Evolutionary conservation across 2,888 invertebrate genomes (phyloP).

Genomic region (Nineta flava): DNA sequence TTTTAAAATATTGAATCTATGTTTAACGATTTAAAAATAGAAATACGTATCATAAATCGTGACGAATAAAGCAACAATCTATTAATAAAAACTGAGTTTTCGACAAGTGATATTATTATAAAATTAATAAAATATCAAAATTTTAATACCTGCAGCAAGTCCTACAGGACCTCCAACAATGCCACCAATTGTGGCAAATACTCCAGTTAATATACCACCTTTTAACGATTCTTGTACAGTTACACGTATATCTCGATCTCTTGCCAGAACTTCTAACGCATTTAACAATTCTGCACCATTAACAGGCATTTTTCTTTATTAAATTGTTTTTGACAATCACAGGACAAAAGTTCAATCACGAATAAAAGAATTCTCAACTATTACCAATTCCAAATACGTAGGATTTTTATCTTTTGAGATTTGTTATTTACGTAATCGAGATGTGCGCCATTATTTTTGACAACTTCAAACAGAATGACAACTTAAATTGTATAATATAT

Average conservation of each 20-base stretch:
- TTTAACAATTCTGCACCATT: constrained; percentile 16
- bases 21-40: too few relatives aligned
- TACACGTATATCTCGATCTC: constrained; percentile 21
- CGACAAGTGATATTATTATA: background rate
- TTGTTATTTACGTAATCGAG: background rate
- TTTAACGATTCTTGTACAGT: constrained; percentile 22
- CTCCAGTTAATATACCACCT: constrained; percentile 22
- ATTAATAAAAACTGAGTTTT: too few relatives aligned
- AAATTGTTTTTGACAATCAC: background rate
- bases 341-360: too few relatives aligned
- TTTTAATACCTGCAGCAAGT: constrained; percentile 21
- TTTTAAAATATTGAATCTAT: too few relatives aligned
- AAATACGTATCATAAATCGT: too few relatives aligned
- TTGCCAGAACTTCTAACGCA: constrained; percentile 20
- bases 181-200: constrained; percentile 22
- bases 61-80: too few relatives aligned
- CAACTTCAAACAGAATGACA: background rate
- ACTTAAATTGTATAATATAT: background rate
- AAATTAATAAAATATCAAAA: constrained; percentile 1
- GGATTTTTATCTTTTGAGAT: too few relatives aligned
- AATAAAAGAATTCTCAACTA: too few relatives aligned
- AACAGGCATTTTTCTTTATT: constrained; percentile 14
- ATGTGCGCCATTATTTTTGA: background rate
- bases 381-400: too few relatives aligned
- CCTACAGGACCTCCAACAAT: constrained; percentile 25